Evolutionary conservation across 2,888 invertebrate genomes (phyloP), one percentile per base, ranked within the genome.

Genomic region (Xestia xanthographa): DNA sequence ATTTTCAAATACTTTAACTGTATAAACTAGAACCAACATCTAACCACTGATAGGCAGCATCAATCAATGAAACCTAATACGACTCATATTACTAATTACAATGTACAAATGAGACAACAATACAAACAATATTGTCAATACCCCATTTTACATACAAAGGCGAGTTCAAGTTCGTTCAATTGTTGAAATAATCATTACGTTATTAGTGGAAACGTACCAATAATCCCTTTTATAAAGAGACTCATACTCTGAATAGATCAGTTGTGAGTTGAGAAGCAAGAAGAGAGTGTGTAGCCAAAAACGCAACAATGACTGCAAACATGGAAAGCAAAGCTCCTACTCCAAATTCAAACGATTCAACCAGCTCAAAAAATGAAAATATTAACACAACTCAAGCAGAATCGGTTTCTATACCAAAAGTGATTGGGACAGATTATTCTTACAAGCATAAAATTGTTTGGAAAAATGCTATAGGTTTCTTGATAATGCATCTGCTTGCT

Each of bases 401-500:
- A 60, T 8, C 66, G 22, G n/a, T 70, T 38, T n/a, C 17, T 29
- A 58, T 84, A 38, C 79, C 86, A 8, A 86, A 78, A 82, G 45
- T 82, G 20, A 84, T 94, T 66, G 94, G 93, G 56, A 94, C 94
- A 1, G 93, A 94, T 84, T 92, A 88, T 66, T 84, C 84, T 0
- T 93, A 93, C 77, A 93, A 90, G 95, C 94, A 97, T 95, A 83
- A 96, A 88, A 95, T 97, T 29, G 97, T 97, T 5, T 97, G 97
- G 97, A 95, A 92, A 81, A 97, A 98, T 90, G 97, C 96, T 0
- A 95, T 97, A 45, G 97, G 97, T 29, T 97, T 97, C 87, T 83
- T 97, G 3, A 72, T 97, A 12, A 87, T 97, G 67, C 97, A 97
- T 90, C n/a, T 96, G 11, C 87, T 94, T 8, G 97, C 95, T 0